Evolutionary conservation across 1,140 invertebrate genomes (phyloP), one percentile per base, ranked within the genome.

Genomic region (Trichonephila clavata): DNA sequence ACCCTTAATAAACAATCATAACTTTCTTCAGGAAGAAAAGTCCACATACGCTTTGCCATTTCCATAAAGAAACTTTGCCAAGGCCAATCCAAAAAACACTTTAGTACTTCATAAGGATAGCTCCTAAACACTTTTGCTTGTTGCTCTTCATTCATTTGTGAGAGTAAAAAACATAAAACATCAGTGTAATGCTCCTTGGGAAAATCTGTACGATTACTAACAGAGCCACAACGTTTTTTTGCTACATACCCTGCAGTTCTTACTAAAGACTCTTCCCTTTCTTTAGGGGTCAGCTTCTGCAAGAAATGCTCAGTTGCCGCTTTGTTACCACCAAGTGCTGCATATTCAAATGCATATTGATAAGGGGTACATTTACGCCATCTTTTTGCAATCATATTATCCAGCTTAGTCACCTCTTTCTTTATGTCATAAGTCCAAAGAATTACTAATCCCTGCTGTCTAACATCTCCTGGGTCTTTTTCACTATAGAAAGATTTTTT

Each of bases 121-220:
- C 24, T 93, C 57, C 86, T 57, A 87, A 93, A 93, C 24, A 93
- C 91, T 77, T 93, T 43, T 60, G 57, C 24, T 86, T 93, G 83
- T 71, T 93, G 83, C 83, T 86, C 91, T 93, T 93, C 83, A n/a
- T 93, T 24, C 61, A 57, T 86, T 86, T 86, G 60, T 86, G 83
- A 93, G 61, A 93, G 65, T 86, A 93, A 87, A 86, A 86, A 86
- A 86, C 83, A 86, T 93, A 93, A 93, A 86, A 86, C 91, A 86
- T 93, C 81, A 86, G 61, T 61, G 86, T 93, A 93, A n/a, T 86
- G 61, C 68, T 93, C 91, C 77, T 93, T 93, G 77, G 83, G 91
- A 77, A 86, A 21, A 27, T 93, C 91, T 59, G 83, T 86, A 86
- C 21, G 10, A 65, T 77, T 86, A 43, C 91, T 2, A 20, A 18